Conservation (phyloP, 1,140 invertebrate genomes). For the Caerostris darwini region DNA sequence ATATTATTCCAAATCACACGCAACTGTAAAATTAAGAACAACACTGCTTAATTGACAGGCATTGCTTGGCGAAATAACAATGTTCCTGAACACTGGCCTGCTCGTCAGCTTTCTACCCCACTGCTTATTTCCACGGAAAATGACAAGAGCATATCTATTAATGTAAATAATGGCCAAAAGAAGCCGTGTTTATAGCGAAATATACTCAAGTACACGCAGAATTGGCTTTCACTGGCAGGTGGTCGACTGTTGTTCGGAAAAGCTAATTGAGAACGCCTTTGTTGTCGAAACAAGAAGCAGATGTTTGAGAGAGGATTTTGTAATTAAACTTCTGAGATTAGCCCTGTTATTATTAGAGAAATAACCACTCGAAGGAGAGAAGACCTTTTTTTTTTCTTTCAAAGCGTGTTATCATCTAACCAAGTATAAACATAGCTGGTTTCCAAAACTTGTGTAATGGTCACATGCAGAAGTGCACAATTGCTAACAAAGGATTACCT, state of each 20-base stretch:
- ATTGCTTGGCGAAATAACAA: not conserved
- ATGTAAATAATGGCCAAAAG: conserved; percentile 68
- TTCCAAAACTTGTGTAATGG: too few relatives aligned
- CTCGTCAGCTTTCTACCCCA: conserved; percentile 23
- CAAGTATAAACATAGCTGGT: not conserved
- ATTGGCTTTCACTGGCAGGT: conserved; percentile 61
- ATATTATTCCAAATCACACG: not conserved
- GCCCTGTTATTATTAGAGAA: conserved; percentile 2
- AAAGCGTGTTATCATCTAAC: not conserved
- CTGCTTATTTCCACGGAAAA: conserved; percentile 22
- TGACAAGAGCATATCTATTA: conserved; percentile 68
- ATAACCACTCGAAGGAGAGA: not conserved
- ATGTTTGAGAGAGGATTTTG: conserved; percentile 67
- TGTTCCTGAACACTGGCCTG: not conserved
- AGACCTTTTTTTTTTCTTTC: not conserved
- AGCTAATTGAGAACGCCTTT: conserved; percentile 57
- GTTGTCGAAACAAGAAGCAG: conserved; percentile 73
- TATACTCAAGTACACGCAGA: conserved; percentile 1
- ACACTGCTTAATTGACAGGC: not conserved
- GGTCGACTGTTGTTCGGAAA: conserved; percentile 51
- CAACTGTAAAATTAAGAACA: not conserved
- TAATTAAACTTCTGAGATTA: conserved; percentile 68
- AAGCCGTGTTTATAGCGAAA: conserved; percentile 4
- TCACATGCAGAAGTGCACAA: too few relatives aligned
- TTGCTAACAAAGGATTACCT: too few relatives aligned